A percentile compares a stretch with the other conserved stretches of the same genome.
These are phyloP conservation scores for Lipophrys pholis DNA, from an alignment of 2,113 vertebrate genomes.

Conservation along the genomic window DNA sequence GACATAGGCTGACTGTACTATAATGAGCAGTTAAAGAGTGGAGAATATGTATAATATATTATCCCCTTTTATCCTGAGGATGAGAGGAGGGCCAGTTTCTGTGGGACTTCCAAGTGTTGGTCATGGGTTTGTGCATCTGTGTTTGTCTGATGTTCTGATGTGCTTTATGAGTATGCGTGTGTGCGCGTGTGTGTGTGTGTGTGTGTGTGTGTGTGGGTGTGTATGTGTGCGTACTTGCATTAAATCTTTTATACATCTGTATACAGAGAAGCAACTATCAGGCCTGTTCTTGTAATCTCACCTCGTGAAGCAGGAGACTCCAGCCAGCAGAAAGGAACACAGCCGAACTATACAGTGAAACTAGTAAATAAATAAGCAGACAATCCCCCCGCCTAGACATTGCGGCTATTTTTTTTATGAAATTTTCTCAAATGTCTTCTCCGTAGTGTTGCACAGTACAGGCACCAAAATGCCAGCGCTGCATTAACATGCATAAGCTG, in stretches of 20 bases:
- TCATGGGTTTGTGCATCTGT: slow-evolving; percentile 53
- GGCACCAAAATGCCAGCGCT: slow-evolving; percentile 4
- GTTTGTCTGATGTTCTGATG: slow-evolving; percentile 39
- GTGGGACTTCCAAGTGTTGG: slow-evolving; percentile 71
- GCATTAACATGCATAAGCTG: slow-evolving; percentile 33
- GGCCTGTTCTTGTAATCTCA: slow-evolving; percentile 9
- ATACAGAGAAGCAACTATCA: not conserved
- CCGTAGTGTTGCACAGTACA: not conserved
- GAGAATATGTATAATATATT: slow-evolving; percentile 71
- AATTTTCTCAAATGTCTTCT: not conserved
- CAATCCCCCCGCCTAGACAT: not conserved
- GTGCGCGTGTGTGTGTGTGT: not conserved
- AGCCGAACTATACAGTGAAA: not conserved
- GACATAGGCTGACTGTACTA: slow-evolving; percentile 53
- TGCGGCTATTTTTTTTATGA: not conserved
- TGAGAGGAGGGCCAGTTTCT: slow-evolving; percentile 67
- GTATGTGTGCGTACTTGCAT: slow-evolving; percentile 3
- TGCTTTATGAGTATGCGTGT: no score
- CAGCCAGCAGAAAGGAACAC: slow-evolving; percentile 12
- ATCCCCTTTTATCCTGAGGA: slow-evolving; percentile 61
- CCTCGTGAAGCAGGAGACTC: slow-evolving; percentile 3
- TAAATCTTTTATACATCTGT: slow-evolving; percentile 15
- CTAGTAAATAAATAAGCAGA: not conserved
- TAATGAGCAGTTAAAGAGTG: slow-evolving; percentile 67
- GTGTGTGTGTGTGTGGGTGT: not conserved